Evolutionary conservation across 2,797 vertebrate genomes (phyloP), one percentile per base, ranked within the genome.

Genomic region (Poecilia wingei): DNA sequence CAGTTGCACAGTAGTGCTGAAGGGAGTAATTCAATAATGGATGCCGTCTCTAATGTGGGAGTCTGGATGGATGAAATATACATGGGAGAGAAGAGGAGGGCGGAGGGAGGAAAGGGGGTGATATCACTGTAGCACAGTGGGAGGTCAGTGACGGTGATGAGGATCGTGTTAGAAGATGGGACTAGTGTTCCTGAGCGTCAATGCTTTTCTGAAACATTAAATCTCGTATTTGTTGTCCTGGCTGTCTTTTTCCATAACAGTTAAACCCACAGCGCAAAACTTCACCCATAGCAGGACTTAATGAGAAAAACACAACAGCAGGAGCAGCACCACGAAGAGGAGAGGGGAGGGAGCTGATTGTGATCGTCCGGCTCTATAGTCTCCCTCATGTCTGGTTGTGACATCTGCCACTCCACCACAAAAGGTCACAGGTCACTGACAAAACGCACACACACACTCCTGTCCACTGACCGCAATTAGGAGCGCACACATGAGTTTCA

Each of bases 1-100:
- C 93, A 94, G 93, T 91, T 91, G 89, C 89, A 88, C 93, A 84
- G 89, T 87, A 79, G 86, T 91, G 92, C 92, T 92, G 88, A 94
- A 88, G 89, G 89, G 87, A 91, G 88, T 89, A 88, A 93, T 93
- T 94, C 84, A 95, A 95, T 95, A 95, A 95, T 95, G 91, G 89
- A 95, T 95, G 90, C 70, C 2, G 70, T 87, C 88, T 91, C 90
- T 93, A 93, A 95, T 94, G 93, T 92, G 85, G 84, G 87, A 92
- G 91, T 91, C 91, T 91, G 90, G 88, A 87, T 87, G 87, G 90
- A 94, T 94, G 85, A 95, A 95, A 94, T 94, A 95, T 94, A 94
- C 91, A 95, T 95, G 93, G 84, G 84, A 79, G 83, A 87, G 84
- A 76, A 66, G 84, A 91, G 83, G 87, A 7, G 45, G 78, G 75